Evolutionary conservation across 2,113 vertebrate species (phyloP).

Genomic region (Propithecus coquereli): DNA sequence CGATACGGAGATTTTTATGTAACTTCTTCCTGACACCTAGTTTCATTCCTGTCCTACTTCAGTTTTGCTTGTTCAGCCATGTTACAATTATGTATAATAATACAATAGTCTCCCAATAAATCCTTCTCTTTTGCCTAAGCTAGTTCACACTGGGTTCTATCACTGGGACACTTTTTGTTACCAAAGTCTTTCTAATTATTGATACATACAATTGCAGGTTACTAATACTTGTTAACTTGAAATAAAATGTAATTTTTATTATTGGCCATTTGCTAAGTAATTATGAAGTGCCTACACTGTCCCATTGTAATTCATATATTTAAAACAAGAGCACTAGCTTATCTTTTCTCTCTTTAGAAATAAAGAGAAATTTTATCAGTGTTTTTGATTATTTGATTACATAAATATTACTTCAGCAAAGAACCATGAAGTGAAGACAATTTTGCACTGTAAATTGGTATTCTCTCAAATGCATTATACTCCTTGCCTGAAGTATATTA

Average conservation of each 20-base stretch:
- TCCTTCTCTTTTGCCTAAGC: background rate
- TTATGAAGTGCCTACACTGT: background rate
- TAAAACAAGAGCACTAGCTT: background rate
- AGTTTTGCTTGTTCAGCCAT: background rate
- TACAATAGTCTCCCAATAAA: background rate
- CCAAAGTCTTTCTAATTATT: background rate
- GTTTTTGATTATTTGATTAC: background rate
- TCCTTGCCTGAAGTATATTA: background rate
- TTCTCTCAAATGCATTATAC: background rate
- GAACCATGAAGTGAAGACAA: background rate
- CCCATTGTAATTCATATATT: background rate
- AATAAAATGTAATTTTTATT: background rate
- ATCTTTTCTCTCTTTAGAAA: background rate
- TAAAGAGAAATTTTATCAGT: background rate
- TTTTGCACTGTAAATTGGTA: background rate
- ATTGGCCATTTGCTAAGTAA: background rate
- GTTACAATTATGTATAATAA: background rate
- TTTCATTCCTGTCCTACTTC: background rate
- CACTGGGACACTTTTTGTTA: background rate
- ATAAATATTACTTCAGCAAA: background rate
- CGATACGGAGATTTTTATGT: background rate
- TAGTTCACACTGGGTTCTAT: background rate
- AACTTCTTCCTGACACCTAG: background rate
- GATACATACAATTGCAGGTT: background rate
- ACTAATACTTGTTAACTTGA: background rate